A percentile compares a stretch with the other conserved stretches of the same genome.
These are phyloP conservation scores for Diaperis boleti DNA, from an alignment of 2,888 invertebrate genomes.

Conservation along the genomic window DNA sequence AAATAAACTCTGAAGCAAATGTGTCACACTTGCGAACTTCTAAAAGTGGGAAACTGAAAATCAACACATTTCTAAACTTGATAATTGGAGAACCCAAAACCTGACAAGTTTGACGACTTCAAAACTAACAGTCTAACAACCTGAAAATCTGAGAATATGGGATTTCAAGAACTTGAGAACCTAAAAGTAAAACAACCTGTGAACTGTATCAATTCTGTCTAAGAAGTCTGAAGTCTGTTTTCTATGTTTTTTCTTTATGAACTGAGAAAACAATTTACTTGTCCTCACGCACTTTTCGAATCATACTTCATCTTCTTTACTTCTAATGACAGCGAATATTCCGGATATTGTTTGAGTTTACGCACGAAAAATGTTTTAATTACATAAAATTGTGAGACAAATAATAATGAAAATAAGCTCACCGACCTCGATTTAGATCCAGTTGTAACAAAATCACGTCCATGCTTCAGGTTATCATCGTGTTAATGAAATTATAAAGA, in stretches of 20 bases:
- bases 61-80: too few relatives aligned
- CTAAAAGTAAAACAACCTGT: too few relatives aligned
- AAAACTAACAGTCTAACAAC: too few relatives aligned
- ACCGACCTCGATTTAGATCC: slow-evolving; percentile 5
- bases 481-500: slow-evolving; percentile 26
- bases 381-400: not conserved
- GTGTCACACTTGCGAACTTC: too few relatives aligned
- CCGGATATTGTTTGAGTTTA: not conserved
- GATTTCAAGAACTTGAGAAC: too few relatives aligned
- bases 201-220: too few relatives aligned
- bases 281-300: slow-evolving; percentile 3
- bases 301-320: slow-evolving; percentile 2
- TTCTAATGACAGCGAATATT: not conserved
- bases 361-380: not conserved
- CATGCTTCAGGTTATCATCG: slow-evolving; percentile 13
- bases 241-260: slow-evolving; percentile 5
- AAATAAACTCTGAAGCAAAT: too few relatives aligned
- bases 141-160: too few relatives aligned
- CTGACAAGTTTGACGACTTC: too few relatives aligned
- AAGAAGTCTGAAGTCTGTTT: not conserved
- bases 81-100: too few relatives aligned
- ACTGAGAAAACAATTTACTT: not conserved
- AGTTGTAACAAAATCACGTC: slow-evolving; percentile 9
- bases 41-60: too few relatives aligned
- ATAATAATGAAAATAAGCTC: slow-evolving; percentile 3